Evolutionary conservation across 2,113 vertebrate genomes (phyloP), one percentile per base, ranked within the genome.

Genomic region (Ranitomeya imitator): DNA sequence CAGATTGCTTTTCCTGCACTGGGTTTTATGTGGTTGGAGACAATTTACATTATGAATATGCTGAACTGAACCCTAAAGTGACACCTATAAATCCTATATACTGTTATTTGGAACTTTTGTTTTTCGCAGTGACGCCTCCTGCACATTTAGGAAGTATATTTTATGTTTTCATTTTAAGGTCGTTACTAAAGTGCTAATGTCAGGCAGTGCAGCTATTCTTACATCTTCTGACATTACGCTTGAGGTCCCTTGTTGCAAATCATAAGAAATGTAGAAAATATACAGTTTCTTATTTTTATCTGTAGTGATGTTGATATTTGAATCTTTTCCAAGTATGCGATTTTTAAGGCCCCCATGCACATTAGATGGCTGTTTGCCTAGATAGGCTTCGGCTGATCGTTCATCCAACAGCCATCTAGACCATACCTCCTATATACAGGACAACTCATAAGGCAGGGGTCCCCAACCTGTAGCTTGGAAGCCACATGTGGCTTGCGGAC

Each of bases 31-130:
- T 26, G 54, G 15, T 59, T 79, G 54, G n/a, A 79, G 78, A 26
- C n/a, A 59, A 79, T 57, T 79, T 55, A n/a, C 23, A 76, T 52
- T 76, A 76, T 76, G 7, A 76, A 76, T 76, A 52, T 52, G 45
- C 16, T 52, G 73, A 76, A 76, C 73, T 52, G 73, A 76, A 76
- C 73, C 73, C 18, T 16, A 52, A 76, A 52, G 37, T 11, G 73
- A 76, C 45, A 76, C 13, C 45, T 21, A 76, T 19, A 76, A 76
- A 76, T 18, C 8, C 73, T 45, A 19, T 45, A 51, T 14, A 45
- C 31, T 19, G 51, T 74, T 74, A 45, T 37, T 74, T 74, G 7
- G 15, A 74, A 45, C 19, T 9, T 21, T 51, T 5, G 2, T 76
- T 21, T 76, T 51, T 51, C 15, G 6, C 1, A 51, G 31, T 21